Base-by-base conservation (phyloP, 2,113 vertebrate genomes). In the Daboia siamensis region DNA sequence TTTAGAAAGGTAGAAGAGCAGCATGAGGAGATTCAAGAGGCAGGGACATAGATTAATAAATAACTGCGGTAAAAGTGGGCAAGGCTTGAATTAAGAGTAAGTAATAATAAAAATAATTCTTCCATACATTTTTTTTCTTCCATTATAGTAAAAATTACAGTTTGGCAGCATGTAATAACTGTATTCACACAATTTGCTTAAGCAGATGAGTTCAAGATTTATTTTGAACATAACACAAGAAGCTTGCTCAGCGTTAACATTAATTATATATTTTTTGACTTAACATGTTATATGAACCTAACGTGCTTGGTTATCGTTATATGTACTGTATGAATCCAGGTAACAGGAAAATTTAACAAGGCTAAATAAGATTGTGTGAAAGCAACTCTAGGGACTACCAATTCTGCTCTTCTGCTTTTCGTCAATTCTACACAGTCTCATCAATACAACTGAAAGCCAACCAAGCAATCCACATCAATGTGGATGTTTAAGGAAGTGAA, bases 371-470 rank as follows among this genome's bases (percentile, higher is more conserved):
- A 17, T 80, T 80, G 17, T 44, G 74, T 44, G 17, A 80, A 80
- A 21, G 4, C 86, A 55, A 12, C 29, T 21, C 11, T 33, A 91
- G 7, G n/a, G 15, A 17, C n/a, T 20, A 80, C n/a, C 69, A 86
- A 59, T 86, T 48, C 23, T 21, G 39, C 4, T 55, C 3, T 9
- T 26, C 52, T 21, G 46, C 90, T 86, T 90, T 10, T 56, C 61
- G 90, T 23, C 69, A 91, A 54, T 29, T 64, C 90, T 92, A 94
- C 87, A 23, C 20, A 51, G 39, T 26, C 59, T 0, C 3, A 59
- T 90, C 95, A 94, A 94, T 93, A 94, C 89, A 96, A 94, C 89
- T 93, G 92, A 93, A 57, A 93, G 80, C 5, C 0, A 93, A 93
- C 21, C 23, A 86, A 51, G 88, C 3, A 12, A 92, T 51, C 92